A percentile compares a stretch with the other conserved stretches of the same genome.
Evolutionary conservation across 1,140 invertebrate genomes (phyloP).

Genomic region (Pseudoatta argentina): DNA sequence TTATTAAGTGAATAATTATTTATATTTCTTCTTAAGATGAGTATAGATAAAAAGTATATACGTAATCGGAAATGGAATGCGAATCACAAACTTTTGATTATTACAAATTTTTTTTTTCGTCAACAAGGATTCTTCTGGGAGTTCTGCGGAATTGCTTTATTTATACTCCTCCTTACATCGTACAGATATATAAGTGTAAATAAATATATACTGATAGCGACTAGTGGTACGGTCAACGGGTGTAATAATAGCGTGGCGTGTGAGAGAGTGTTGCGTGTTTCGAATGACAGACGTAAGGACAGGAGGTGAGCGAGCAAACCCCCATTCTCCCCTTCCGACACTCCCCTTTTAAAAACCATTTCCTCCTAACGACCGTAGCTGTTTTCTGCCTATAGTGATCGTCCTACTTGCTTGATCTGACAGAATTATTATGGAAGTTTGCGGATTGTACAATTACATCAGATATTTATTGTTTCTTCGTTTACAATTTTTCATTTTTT

Average conservation of each 20-base stretch:
- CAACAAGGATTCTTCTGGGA: slow-evolving; percentile 1
- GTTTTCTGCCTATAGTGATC: slow-evolving; percentile 42
- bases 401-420: slow-evolving; percentile 37
- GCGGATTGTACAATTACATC: slow-evolving; percentile 20
- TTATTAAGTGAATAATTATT: slow-evolving; percentile 13
- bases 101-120: neutral
- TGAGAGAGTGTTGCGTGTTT: slow-evolving; percentile 81
- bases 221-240: slow-evolving; percentile 54
- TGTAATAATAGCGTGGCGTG: slow-evolving; percentile 81
- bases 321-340: slow-evolving; percentile 60
- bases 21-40: slow-evolving; percentile 1
- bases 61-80: slow-evolving; percentile 14
- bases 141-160: slow-evolving; percentile 50
- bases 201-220: slow-evolving; percentile 56
- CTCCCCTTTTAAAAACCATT: slow-evolving; percentile 76
- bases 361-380: slow-evolving; percentile 73
- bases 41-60: neutral
- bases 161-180: slow-evolving; percentile 4
- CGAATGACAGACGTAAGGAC: slow-evolving; percentile 83
- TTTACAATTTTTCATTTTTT: neutral
- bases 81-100: slow-evolving; percentile 22
- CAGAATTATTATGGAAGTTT: slow-evolving; percentile 56
- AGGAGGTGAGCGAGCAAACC: slow-evolving; percentile 81
- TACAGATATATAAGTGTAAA: slow-evolving; percentile 1
- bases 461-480: slow-evolving; percentile 12